Base-by-base conservation (phyloP, 2,888 invertebrate genomes). In the Dilophus febrilis region DNA sequence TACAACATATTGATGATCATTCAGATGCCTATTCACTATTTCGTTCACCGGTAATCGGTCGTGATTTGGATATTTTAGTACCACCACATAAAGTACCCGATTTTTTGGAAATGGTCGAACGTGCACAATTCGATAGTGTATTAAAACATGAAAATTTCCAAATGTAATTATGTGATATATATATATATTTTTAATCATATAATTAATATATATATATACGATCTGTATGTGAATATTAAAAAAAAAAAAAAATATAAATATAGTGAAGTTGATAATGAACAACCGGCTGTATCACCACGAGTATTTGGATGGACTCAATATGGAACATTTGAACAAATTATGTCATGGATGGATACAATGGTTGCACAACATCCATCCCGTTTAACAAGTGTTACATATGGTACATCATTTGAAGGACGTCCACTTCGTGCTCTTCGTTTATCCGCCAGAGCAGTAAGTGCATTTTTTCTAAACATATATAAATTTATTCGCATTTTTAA, bases 21-120 rank as follows among this genome's bases (percentile, higher is more conserved):
- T 22, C 22, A 6, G 22, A 22, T 22, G 4, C 53, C 27, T 49
- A 37, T 44, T 51, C 31, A 41, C 51, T 40, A 39, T 44, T 40
- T 42, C 43, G 13, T 38, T 45, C 22, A 18, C 46, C 42, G 40
- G 44, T 33, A 37, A 40, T 26, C 18, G 47, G 50, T 41, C 39
- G 31, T 32, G 38, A 26, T 52, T 54, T 67, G 6, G 65, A 71
- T 37, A 56, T 78, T 3, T 72, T 78, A 8, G 43, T 64, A 22
- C 49, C 59, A 14, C 64, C 64, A 3, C 50, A 51, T n/a, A 47
- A 51, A 38, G 43, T 53, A n/a, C 32, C 37, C 2, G 48, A 54
- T 7, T 54, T 63, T 40, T 37, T 49, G 18, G 44, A 53, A 18
- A 45, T 53, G 16, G 48, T 61, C 43, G 41, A 43, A n/a, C 22